These are phyloP conservation scores for Camponotus pennsylvanicus DNA, from an alignment of 1,140 invertebrate genomes.

Conservation along the genomic window DNA sequence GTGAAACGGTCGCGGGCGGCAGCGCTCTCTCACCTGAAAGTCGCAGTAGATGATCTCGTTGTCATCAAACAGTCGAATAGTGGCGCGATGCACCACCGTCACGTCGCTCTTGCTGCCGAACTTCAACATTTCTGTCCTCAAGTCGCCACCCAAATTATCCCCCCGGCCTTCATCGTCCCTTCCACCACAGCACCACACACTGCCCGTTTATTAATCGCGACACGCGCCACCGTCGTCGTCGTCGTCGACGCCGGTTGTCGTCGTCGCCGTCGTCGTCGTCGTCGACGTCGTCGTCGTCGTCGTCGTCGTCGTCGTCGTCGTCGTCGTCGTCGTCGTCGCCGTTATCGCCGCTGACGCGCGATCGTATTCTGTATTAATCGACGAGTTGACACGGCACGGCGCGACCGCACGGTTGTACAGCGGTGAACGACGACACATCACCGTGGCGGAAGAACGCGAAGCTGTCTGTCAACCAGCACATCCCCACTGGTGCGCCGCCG, in stretches of 20 bases:
- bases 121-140: conserved; percentile 89
- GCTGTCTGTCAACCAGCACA: conserved; percentile 69
- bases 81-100: conserved; percentile 96
- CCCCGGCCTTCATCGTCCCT: conserved; percentile 78
- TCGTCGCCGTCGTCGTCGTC: conserved; percentile 40
- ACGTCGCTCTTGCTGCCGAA: conserved; percentile 94
- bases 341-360: conserved; percentile 39
- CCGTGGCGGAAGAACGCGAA: conserved; percentile 67
- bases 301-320: not conserved
- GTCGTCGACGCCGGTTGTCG: conserved; percentile 42
- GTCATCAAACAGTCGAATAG: conserved; percentile 97
- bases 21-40: conserved; percentile 91
- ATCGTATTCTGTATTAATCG: conserved; percentile 49
- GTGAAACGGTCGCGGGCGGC: not conserved
- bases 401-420: conserved; percentile 62
- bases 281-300: conserved; percentile 32
- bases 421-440: conserved; percentile 67
- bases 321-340: conserved; percentile 1
- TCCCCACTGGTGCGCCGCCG: conserved; percentile 51
- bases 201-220: conserved; percentile 72
- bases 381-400: conserved; percentile 49
- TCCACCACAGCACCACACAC: conserved; percentile 80
- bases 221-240: conserved; percentile 52
- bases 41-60: conserved; percentile 97
- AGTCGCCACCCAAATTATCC: conserved; percentile 80